Evolutionary conservation across 2,888 invertebrate species (phyloP), one percentile per base, ranked within the genome.

Genomic region (Diplazon laetatorius): DNA sequence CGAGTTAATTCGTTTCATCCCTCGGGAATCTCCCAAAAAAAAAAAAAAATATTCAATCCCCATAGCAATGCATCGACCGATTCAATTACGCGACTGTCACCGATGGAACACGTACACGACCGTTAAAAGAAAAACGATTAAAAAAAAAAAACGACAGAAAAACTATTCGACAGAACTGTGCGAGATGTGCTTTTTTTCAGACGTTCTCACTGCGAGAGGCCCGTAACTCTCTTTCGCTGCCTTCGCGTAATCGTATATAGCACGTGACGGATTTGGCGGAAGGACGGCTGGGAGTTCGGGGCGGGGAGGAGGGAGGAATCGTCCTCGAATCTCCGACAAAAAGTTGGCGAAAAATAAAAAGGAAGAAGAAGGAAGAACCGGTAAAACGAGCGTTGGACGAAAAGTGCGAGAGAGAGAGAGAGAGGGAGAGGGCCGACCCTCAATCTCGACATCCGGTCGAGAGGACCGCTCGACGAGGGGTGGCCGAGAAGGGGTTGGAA

Each of bases 191-290:
- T n/a, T n/a, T 48, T 48, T 68, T 57, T 70, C 48, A 48, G 22
- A 35, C 25, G 30, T 65, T 74, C 46, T 30, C 25, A 9, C 42
- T 25, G 52, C 22, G 48, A 22, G 35, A 50, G 22, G 16, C 46
- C 18, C 74, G 65, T 48, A 52, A 48, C n/a, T n/a, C 55, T 71
- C 57, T 78, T 71, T 70, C 22, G 65, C 50, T 55, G 50, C 30
- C 14, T 55, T 73, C 42, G 63, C 59, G 69, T 59, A 69, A 69
- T 69, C 65, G 52, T n/a, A n/a, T 37, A 50, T 20, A 59, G 48
- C 14, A 62, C 66, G 50, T 71, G 63, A 71, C 60, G 46, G 73
- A 80, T 78, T 80, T 78, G 73, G 72, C 55, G 70, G 70, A 77
- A 72, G 65, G 65, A 37, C 12, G 44, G n/a, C 9, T 1, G 37